Evolutionary conservation across 2,113 vertebrate genomes (phyloP).

Genomic region (Sterrhoptilus dennistouni): DNA sequence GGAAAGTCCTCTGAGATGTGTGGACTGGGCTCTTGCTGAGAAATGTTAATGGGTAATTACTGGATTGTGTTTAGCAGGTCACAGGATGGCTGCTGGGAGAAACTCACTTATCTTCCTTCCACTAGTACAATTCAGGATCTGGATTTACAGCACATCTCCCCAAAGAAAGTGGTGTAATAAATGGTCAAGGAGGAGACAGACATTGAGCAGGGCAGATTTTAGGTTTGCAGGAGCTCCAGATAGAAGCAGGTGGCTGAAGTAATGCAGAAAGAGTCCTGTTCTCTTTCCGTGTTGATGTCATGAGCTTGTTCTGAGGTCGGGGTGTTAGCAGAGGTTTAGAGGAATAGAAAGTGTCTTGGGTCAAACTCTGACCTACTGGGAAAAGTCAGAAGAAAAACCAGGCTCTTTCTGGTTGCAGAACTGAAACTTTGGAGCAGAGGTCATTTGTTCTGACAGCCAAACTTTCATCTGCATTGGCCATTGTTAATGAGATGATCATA

Average conservation of each 20-base stretch:
- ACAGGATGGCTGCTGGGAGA: background rate
- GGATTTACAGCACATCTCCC: background rate
- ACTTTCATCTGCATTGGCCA: background rate
- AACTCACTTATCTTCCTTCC: background rate
- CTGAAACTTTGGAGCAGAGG: conserved; percentile 14
- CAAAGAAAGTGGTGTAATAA: background rate
- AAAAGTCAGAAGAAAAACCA: background rate
- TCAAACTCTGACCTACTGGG: conserved; percentile 17
- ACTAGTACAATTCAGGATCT: background rate
- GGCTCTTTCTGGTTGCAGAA: background rate
- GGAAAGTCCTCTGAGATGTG: background rate
- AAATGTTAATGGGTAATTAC: conserved; percentile 50
- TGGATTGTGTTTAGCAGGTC: conserved; percentile 17
- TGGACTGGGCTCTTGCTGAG: conserved; percentile 37
- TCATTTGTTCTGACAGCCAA: background rate
- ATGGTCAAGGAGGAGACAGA: background rate
- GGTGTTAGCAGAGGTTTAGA: background rate
- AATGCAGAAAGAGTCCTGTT: background rate
- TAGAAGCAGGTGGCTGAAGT: background rate
- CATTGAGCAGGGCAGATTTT: background rate
- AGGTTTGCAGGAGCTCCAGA: background rate
- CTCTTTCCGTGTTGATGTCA: background rate
- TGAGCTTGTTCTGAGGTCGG: background rate
- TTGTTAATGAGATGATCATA: background rate
- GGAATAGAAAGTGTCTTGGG: conserved; percentile 19